A percentile compares a stretch with the other conserved stretches of the same genome.
These are phyloP conservation scores for Lophura nycthemera DNA, from an alignment of 2,113 vertebrate genomes.

Conservation along the genomic window DNA sequence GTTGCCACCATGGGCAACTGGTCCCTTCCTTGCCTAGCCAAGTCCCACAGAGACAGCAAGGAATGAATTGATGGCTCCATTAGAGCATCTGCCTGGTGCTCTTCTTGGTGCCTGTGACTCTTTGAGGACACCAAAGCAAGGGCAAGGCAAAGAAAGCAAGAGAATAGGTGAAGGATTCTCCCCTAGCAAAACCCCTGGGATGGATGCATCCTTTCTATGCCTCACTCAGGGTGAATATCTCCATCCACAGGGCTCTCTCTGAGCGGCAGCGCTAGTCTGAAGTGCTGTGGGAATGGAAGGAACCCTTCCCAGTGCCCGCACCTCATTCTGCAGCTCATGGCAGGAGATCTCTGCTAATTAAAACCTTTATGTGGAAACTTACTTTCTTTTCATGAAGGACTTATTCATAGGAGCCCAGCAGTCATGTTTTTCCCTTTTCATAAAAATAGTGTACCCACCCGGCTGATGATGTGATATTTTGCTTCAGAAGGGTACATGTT, in stretches of 20 bases:
- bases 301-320: not conserved
- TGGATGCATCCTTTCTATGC: accelerated
- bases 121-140: not conserved
- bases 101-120: not conserved
- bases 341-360: not conserved
- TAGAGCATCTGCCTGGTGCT: not conserved
- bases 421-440: not conserved
- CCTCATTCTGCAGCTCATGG: not conserved
- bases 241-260: not conserved
- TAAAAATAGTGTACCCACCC: not conserved
- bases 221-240: not conserved
- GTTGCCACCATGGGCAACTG: not conserved
- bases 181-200: not conserved
- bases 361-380: conserved; percentile 41
- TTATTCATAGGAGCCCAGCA: not conserved
- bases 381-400: conserved; percentile 13
- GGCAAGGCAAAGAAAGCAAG: not conserved
- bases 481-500: conserved; percentile 21
- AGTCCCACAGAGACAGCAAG: not conserved
- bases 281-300: not conserved
- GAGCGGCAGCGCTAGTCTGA: not conserved
- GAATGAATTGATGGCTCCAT: not conserved
- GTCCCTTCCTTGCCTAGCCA: not conserved
- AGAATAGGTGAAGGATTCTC: not conserved
- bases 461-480: conserved; percentile 23